Evolutionary conservation across 2,888 invertebrate species (phyloP), one percentile per base, ranked within the genome.

Genomic region (Merodon equestris): DNA sequence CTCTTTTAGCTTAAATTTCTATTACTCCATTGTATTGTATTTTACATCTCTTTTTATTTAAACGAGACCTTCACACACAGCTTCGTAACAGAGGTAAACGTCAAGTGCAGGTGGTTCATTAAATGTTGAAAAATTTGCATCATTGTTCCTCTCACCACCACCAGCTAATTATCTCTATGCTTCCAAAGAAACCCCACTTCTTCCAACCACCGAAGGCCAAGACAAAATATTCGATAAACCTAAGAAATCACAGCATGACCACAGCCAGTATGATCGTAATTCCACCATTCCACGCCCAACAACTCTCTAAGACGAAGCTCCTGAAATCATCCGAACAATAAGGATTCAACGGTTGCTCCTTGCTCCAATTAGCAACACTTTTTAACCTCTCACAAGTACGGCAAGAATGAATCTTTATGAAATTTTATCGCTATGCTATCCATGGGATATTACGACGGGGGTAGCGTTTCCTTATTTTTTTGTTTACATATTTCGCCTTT

Each of bases 291-390:
- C 34, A 19, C 13, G 50, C 0, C 27, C 42, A 38, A 4, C 27
- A 51, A 18, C 13, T 17, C 19, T 51, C 27, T 27, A 27, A 27
- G 7, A 42, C 15, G 14, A 36, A 14, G 34, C 12, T 34, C 19
- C 34, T 47, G 70, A 51, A 64, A 75, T 70, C 70, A 64, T 45
- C 51, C 56, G 44, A 47, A 57, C 53, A 73, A 73, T 77, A 67
- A 61, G 66, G 38, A 58, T 67, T 77, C 72, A 77, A 61, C 68
- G 68, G 54, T 68, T 74, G 79, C 63, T 14, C 47, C 79, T 79
- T 79, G 79, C 48, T 34, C 74, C 79, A 79, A 79, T 79, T 79
- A 79, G 79, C 40, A 79, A 79, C 74, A 79, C 68, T 79, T 68
- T 79, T 74, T 79, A 79, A 79, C 74, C 74, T 79, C 64, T 64